phyloP scores from a whole-genome alignment of 1,140 invertebrate species.

The Onthophagus taurus region DNA sequence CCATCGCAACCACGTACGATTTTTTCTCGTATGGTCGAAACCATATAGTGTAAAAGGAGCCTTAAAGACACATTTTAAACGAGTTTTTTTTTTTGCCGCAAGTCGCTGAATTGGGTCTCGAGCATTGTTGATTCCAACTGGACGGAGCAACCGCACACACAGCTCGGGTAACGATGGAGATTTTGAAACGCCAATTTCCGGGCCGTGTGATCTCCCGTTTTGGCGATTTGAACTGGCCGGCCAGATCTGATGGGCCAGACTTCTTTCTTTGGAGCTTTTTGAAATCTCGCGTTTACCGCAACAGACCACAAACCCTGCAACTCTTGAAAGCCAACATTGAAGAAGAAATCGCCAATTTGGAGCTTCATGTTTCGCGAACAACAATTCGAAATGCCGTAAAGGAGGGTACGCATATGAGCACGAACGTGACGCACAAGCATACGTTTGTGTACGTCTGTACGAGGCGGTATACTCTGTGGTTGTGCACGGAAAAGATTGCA shows the following conservation, averaged over 20 bases:
- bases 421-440: no score
- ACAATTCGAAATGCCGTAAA: conserved; percentile 13
- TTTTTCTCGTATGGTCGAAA: no score
- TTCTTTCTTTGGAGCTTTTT: conserved; percentile 29
- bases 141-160: background rate
- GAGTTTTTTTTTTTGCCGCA: conserved; percentile 1
- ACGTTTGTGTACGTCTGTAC: no score
- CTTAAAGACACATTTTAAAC: background rate
- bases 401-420: no score
- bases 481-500: no score
- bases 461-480: no score
- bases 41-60: no score
- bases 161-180: conserved; percentile 10
- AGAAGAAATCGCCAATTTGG: conserved; percentile 16
- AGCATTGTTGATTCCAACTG: background rate
- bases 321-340: conserved; percentile 24
- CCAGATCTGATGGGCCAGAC: conserved; percentile 22
- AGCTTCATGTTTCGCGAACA: conserved; percentile 14
- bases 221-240: no score
- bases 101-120: conserved; percentile 1
- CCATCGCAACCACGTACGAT: no score
- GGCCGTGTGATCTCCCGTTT: conserved; percentile 20
- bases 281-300: conserved; percentile 12
- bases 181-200: conserved; percentile 17
- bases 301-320: conserved; percentile 23